Evolutionary conservation across 2,113 vertebrate species (phyloP).

Genomic region (Gambusia holbrooki): DNA sequence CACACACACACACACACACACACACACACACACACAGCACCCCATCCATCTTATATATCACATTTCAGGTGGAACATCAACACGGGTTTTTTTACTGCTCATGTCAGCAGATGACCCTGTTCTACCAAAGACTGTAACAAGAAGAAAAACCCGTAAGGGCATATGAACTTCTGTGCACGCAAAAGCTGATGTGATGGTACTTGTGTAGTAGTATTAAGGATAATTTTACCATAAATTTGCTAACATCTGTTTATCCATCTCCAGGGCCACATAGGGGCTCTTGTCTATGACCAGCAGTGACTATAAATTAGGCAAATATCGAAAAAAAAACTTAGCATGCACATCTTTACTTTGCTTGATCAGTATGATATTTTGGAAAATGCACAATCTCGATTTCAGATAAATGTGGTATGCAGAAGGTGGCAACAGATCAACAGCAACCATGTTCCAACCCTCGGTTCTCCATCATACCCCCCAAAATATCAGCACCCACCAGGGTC

Average conservation of each 20-base stretch:
- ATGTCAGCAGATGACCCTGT: constrained; percentile 52
- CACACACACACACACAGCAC: constrained; percentile 6
- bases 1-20: constrained; percentile 12
- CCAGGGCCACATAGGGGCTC: no score
- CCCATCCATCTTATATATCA: constrained; percentile 47
- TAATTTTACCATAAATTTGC: neutral
- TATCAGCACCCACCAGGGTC: constrained; percentile 63
- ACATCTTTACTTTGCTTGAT: neutral
- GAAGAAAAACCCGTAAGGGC: neutral
- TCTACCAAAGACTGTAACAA: constrained; percentile 40
- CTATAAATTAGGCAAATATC: no score
- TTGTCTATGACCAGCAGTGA: no score
- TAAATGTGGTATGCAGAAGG: neutral
- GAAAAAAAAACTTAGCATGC: no score
- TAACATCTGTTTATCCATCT: neutral
- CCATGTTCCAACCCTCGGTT: constrained; percentile 18
- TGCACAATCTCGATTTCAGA: neutral
- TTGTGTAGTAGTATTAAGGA: neutral
- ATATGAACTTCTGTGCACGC: neutral
- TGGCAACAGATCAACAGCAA: constrained; percentile 14
- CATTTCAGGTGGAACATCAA: constrained; percentile 65
- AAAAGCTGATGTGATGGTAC: neutral
- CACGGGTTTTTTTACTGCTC: constrained; percentile 51
- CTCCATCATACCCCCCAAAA: constrained; percentile 42
- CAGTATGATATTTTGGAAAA: neutral